phyloP scores from a whole-genome alignment of 2,797 vertebrate genomes.

The Labroides dimidiatus region DNA sequence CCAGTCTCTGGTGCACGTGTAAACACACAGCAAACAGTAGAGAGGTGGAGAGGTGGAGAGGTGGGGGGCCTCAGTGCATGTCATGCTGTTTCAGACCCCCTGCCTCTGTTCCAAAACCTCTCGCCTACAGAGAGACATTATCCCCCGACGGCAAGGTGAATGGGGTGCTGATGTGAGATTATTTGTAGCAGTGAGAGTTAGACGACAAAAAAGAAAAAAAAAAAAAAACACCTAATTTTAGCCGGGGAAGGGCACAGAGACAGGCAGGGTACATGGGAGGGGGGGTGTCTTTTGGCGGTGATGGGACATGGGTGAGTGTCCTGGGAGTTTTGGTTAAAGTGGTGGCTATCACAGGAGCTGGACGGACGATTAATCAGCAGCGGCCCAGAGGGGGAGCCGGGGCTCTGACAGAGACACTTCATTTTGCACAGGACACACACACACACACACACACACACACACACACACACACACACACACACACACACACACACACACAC shows the following conservation, averaged over 20 bases:
- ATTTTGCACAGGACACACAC: conserved; percentile 72
- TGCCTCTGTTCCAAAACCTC: conserved; percentile 70
- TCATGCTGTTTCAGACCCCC: conserved; percentile 60
- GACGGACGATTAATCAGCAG: conserved; percentile 85
- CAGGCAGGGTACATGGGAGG: conserved; percentile 41
- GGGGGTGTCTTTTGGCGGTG: conserved; percentile 60
- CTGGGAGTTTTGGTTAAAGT: conserved; percentile 81
- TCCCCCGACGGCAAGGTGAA: conserved; percentile 86
- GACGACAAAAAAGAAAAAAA: conserved; percentile 21
- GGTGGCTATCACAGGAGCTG: conserved; percentile 79
- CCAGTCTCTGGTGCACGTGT: conserved; percentile 64
- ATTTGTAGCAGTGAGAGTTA: conserved; percentile 68
- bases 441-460: conserved; percentile 23
- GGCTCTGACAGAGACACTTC: conserved; percentile 81
- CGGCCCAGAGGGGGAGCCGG: conserved; percentile 75
- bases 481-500: conserved; percentile 44
- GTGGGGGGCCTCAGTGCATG: conserved; percentile 30
- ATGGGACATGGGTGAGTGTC: conserved; percentile 76
- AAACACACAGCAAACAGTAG: conserved; percentile 55
- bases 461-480: conserved; percentile 52
- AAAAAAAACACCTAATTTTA: conserved; percentile 77
- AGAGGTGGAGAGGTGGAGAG: not conserved
- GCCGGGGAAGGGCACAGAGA: conserved; percentile 63
- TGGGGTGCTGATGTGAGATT: conserved; percentile 81
- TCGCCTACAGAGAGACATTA: conserved; percentile 77